phyloP scores from a whole-genome alignment of 2,888 invertebrate genomes.

The Panopea generosa region DNA sequence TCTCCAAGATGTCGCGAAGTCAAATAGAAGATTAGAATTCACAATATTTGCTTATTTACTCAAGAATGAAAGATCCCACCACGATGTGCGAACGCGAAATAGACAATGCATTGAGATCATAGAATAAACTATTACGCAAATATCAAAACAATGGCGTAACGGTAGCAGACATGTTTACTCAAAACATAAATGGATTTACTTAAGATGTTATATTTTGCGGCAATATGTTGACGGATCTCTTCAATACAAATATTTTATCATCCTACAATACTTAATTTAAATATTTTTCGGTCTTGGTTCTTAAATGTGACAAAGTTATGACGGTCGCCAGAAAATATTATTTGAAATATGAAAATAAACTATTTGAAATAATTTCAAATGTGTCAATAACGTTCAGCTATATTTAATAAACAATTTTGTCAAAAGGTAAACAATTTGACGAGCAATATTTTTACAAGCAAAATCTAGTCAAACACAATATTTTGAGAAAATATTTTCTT shows the following conservation, averaged over 20 bases:
- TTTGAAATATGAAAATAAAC: conserved; percentile 32
- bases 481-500: conserved; percentile 12
- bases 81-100: conserved; percentile 15
- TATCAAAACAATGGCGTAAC: conserved; percentile 28
- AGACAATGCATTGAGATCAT: neutral
- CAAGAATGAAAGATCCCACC: conserved; percentile 9
- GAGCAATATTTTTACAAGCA: conserved; percentile 2
- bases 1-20: conserved; percentile 26
- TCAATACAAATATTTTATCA: conserved; percentile 61
- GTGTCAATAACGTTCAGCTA: conserved; percentile 18
- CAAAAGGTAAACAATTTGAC: conserved; percentile 22
- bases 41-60: conserved; percentile 57
- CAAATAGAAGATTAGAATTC: conserved; percentile 25
- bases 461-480: conserved; percentile 12
- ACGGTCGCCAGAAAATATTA: conserved; percentile 30
- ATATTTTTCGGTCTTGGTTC: conserved; percentile 35
- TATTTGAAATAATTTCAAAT: conserved; percentile 24
- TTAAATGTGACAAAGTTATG: conserved; percentile 3
- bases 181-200: conserved; percentile 21
- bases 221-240: conserved; percentile 32
- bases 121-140: conserved; percentile 44
- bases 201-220: conserved; percentile 24
- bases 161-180: conserved; percentile 20
- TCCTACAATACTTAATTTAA: conserved; percentile 47
- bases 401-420: conserved; percentile 8